A percentile compares a stretch with the other conserved stretches of the same genome.
Conservation (phyloP, 2,888 invertebrate genomes). For the Nomada fucata region DNA sequence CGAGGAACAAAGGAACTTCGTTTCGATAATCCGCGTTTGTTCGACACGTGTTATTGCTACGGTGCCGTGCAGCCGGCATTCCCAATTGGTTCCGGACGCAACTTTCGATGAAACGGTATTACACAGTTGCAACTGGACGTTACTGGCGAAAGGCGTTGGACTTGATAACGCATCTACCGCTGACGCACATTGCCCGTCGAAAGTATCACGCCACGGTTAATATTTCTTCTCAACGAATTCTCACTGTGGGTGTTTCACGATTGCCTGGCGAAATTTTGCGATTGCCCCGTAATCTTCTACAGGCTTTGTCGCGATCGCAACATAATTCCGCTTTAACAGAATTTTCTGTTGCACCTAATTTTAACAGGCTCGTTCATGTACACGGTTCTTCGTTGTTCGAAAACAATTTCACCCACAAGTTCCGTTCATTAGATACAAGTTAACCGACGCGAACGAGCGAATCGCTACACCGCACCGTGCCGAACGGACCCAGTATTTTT, state of each 20-base stretch:
- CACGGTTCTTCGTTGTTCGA: neutral
- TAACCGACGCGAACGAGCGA: neutral
- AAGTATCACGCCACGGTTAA: too few species aligned
- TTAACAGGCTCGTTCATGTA: too few species aligned
- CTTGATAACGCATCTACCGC: too few species aligned
- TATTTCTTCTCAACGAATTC: too few species aligned
- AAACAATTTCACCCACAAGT: neutral
- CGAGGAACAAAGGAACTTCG: slow-evolving; percentile 46
- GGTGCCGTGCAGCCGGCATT: neutral
- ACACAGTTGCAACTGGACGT: neutral
- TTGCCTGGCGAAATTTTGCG: too few species aligned
- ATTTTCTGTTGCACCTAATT: too few species aligned
- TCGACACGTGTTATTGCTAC: neutral
- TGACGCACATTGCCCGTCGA: too few species aligned
- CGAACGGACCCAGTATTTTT: slow-evolving; percentile 28
- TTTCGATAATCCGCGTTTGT: slow-evolving; percentile 32
- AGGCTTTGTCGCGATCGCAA: too few species aligned
- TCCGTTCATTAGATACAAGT: slow-evolving; percentile 3
- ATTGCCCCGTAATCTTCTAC: too few species aligned
- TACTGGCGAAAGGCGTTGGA: too few species aligned
- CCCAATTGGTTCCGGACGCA: neutral
- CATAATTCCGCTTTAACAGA: too few species aligned
- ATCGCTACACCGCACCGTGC: neutral
- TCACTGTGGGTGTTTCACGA: too few species aligned
- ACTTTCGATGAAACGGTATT: neutral